Conservation (phyloP, 2,113 vertebrate species). For the Amblyornis subalaris region DNA sequence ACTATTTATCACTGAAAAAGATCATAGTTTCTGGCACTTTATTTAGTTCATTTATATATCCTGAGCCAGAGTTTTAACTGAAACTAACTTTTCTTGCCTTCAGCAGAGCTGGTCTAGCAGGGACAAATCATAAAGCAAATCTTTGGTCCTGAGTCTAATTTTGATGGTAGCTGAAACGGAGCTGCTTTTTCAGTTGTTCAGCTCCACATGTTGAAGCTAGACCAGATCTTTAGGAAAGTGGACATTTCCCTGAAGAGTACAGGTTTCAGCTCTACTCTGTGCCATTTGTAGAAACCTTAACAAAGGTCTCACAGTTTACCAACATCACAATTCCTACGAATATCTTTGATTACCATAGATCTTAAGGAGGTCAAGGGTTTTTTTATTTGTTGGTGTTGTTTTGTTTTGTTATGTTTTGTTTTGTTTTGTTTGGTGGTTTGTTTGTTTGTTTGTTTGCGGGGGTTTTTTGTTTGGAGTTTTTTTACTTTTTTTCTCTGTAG, state of each 20-base stretch:
- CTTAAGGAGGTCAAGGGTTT: not conserved
- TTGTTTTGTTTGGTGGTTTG: accelerated
- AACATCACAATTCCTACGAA: not conserved
- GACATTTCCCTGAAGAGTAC: not conserved
- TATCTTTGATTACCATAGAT: not conserved
- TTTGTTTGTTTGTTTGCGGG: accelerated
- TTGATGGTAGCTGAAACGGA: not conserved
- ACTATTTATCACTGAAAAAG: not conserved
- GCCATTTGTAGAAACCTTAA: not conserved
- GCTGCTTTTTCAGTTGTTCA: not conserved
- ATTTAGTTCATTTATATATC: not conserved
- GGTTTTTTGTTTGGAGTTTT: not conserved
- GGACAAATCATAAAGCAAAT: not conserved
- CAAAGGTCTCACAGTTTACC: not conserved
- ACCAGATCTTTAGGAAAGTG: not conserved
- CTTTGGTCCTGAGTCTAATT: not conserved
- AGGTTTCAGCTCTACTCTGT: not conserved
- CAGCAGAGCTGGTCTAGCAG: not conserved
- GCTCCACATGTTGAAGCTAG: not conserved
- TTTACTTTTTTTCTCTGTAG: not conserved
- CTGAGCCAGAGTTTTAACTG: not conserved
- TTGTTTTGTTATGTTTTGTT: no score
- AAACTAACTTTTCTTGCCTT: not conserved
- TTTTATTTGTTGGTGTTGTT: not conserved
- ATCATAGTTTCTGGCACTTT: not conserved